A percentile compares a stretch with the other conserved stretches of the same genome.
Evolutionary conservation across 53 echinoderm and acorn worm species (phyloP).

Genomic region (Actinopyga echinites): DNA sequence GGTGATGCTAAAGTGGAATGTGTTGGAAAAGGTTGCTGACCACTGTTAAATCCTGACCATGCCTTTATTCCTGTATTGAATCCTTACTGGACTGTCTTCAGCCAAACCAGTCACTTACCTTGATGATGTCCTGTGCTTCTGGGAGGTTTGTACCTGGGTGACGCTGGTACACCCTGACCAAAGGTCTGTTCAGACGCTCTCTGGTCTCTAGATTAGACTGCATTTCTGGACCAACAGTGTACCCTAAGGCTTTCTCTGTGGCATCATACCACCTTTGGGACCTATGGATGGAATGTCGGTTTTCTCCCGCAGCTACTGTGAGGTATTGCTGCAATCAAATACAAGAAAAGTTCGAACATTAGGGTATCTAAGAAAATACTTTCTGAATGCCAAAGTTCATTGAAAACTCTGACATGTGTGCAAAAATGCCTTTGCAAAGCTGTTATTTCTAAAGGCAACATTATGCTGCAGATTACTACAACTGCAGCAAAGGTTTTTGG

Average conservation of each 20-base stretch:
- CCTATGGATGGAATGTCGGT: conserved; percentile 88
- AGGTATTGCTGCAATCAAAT: conserved; percentile 84
- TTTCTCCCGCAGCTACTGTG: conserved; percentile 91
- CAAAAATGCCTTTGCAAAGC: too few relatives aligned
- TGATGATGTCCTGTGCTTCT: conserved; percentile 96
- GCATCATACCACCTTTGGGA: conserved; percentile 98
- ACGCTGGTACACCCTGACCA: conserved; percentile 88
- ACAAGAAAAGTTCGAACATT: neutral
- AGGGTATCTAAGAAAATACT: too few relatives aligned
- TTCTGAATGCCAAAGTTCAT: too few relatives aligned
- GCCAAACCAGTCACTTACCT: conserved; percentile 76
- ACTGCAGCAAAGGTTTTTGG: too few relatives aligned
- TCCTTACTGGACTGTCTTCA: neutral
- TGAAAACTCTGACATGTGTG: too few relatives aligned
- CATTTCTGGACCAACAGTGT: conserved; percentile 95
- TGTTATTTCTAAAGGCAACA: too few relatives aligned
- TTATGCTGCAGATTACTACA: too few relatives aligned
- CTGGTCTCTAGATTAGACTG: conserved; percentile 92
- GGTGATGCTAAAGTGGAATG: neutral
- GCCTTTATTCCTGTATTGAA: neutral
- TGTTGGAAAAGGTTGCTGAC: neutral
- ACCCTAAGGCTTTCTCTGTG: conserved; percentile 87
- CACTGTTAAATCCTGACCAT: neutral
- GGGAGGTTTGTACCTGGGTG: conserved; percentile 98
- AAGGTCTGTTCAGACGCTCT: conserved; percentile 70